These are phyloP conservation scores for Elachura formosa DNA, from an alignment of 2,113 vertebrate genomes.

Conservation along the genomic window DNA sequence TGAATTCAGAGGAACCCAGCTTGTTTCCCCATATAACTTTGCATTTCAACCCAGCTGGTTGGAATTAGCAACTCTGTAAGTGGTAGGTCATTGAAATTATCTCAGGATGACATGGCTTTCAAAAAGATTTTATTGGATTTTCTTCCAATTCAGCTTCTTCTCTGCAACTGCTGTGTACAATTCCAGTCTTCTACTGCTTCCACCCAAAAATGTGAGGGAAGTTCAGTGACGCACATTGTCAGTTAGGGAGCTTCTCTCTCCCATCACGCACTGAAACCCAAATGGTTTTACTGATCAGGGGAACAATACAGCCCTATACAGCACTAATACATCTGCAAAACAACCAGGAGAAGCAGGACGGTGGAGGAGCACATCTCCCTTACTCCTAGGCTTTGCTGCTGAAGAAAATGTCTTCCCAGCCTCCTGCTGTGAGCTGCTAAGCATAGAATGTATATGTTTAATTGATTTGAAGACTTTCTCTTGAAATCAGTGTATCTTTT, in stretches of 20 bases:
- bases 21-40: neutral
- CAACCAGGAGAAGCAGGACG: neutral
- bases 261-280: neutral
- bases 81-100: neutral
- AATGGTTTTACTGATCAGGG: neutral
- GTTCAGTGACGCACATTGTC: neutral
- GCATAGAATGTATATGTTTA: neutral
- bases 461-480: neutral
- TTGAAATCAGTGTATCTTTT: neutral
- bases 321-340: neutral
- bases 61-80: neutral
- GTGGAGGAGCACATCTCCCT: neutral
- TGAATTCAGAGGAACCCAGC: neutral
- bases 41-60: neutral
- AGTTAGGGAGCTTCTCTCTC: neutral
- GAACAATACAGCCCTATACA: neutral
- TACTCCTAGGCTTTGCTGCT: neutral
- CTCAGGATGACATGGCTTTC: neutral
- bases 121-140: neutral
- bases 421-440: neutral
- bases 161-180: neutral
- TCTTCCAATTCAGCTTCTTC: neutral
- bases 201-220: neutral
- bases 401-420: neutral
- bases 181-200: neutral